Conservation (phyloP, 2,113 vertebrate species). For the Ciconia stormi region DNA sequence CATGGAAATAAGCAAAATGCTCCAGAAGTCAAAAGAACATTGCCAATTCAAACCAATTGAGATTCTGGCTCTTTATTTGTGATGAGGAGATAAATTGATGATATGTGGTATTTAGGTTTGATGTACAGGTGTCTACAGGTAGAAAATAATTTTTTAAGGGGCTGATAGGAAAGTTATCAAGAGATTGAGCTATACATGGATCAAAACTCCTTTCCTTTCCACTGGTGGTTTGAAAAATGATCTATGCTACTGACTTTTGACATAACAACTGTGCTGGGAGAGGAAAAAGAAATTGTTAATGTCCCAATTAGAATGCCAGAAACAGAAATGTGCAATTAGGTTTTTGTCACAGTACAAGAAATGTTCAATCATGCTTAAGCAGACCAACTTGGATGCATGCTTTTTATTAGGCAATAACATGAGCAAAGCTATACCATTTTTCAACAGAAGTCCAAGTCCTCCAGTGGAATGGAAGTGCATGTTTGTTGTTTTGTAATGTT, state of each 20-base stretch:
- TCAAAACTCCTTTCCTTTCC: constrained; percentile 66
- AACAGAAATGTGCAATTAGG: constrained; percentile 41
- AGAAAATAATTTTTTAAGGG: constrained; percentile 52
- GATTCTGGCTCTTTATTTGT: constrained; percentile 71
- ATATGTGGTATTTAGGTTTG: constrained; percentile 44
- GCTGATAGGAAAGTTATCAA: constrained; percentile 32
- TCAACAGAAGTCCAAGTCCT: constrained; percentile 59
- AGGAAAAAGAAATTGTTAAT: constrained; percentile 1
- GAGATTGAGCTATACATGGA: constrained; percentile 34
- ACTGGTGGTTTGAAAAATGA: constrained; percentile 58
- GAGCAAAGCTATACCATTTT: constrained; percentile 66
- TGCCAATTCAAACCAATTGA: background rate
- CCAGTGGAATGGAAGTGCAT: constrained; percentile 70
- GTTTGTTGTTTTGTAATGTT: constrained; percentile 16
- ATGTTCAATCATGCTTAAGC: constrained; percentile 67
- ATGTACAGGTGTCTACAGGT: constrained; percentile 58
- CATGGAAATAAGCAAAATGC: background rate
- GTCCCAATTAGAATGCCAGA: constrained; percentile 47
- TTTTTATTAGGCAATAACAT: constrained; percentile 69
- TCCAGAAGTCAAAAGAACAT: constrained; percentile 5
- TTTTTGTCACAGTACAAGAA: constrained; percentile 67
- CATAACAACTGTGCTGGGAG: background rate
- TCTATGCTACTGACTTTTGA: constrained; percentile 18
- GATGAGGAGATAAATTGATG: constrained; percentile 61
- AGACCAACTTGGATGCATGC: constrained; percentile 65